phyloP scores from a whole-genome alignment of 2,888 invertebrate species.

The Eumacrocentrus americanus region DNA sequence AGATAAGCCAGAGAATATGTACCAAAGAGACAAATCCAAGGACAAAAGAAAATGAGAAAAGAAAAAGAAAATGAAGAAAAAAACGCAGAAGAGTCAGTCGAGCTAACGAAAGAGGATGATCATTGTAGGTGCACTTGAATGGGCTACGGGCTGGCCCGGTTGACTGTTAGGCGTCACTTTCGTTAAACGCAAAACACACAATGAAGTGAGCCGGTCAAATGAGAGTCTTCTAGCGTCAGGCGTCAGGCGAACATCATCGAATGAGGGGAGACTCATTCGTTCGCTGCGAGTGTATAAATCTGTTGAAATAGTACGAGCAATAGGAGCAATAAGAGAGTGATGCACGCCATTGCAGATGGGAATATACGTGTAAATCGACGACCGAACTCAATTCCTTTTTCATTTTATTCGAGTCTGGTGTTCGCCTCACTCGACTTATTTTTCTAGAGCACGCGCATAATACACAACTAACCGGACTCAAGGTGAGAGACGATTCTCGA shows the following conservation, averaged over 20 bases:
- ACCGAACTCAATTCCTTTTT: constrained; percentile 31
- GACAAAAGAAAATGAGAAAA: constrained; percentile 15
- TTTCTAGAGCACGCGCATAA: constrained; percentile 30
- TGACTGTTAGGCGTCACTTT: constrained; percentile 16
- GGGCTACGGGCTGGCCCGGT: constrained; percentile 20
- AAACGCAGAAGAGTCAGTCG: not conserved
- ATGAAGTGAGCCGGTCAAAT: constrained; percentile 5
- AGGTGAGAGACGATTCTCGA: not conserved
- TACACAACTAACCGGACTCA: too few relatives aligned
- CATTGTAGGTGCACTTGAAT: not conserved
- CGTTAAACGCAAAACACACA: constrained; percentile 5
- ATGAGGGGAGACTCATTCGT: not conserved
- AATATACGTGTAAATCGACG: constrained; percentile 26
- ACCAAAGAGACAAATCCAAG: constrained; percentile 38
- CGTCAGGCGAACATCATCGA: not conserved
- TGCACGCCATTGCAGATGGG: not conserved
- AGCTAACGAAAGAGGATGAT: not conserved
- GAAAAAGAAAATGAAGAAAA: constrained; percentile 14
- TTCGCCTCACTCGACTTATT: constrained; percentile 37
- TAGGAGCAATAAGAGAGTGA: constrained; percentile 1
- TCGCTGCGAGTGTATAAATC: constrained; percentile 26
- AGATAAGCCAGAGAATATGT: constrained; percentile 29
- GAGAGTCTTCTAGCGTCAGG: constrained; percentile 1
- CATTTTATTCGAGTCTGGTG: constrained; percentile 33
- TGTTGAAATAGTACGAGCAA: constrained; percentile 10